phyloP scores from a whole-genome alignment of 1,140 invertebrate genomes.

The Trinorchestia longiramus region DNA sequence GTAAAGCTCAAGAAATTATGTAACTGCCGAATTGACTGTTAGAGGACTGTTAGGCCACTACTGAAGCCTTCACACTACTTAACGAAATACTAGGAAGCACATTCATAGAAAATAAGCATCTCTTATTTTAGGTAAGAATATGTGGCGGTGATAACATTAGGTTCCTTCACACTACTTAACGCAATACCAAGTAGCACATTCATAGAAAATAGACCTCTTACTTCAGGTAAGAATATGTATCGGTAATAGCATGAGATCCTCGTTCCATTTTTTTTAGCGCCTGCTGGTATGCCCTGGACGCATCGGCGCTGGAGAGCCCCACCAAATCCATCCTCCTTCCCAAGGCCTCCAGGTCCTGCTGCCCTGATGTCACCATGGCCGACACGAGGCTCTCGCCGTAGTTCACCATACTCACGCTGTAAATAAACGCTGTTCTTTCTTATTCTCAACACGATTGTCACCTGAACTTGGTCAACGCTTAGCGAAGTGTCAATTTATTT shows the following conservation, averaged over 20 bases:
- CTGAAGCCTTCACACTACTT: no score
- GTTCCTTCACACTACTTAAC: no score
- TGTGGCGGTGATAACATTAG: no score
- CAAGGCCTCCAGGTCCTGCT: background rate
- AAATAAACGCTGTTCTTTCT: background rate
- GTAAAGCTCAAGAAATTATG: no score
- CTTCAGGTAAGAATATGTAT: conserved; percentile 38
- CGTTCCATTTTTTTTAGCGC: background rate
- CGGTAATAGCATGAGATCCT: conserved; percentile 39
- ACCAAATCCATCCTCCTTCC: conserved; percentile 22
- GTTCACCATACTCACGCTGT: conserved; percentile 18
- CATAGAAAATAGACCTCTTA: background rate
- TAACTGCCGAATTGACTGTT: no score
- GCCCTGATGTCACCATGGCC: conserved; percentile 4
- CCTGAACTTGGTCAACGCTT: background rate
- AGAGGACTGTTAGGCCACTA: no score
- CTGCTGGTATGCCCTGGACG: background rate
- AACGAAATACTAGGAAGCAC: no score
- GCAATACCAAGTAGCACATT: no score
- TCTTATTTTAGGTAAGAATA: no score
- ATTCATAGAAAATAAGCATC: no score
- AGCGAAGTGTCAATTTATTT: background rate
- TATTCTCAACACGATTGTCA: background rate
- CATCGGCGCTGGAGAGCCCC: background rate
- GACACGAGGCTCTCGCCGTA: conserved; percentile 2